Evolutionary conservation across 2,888 invertebrate genomes (phyloP).

Genomic region (Amiota minor): DNA sequence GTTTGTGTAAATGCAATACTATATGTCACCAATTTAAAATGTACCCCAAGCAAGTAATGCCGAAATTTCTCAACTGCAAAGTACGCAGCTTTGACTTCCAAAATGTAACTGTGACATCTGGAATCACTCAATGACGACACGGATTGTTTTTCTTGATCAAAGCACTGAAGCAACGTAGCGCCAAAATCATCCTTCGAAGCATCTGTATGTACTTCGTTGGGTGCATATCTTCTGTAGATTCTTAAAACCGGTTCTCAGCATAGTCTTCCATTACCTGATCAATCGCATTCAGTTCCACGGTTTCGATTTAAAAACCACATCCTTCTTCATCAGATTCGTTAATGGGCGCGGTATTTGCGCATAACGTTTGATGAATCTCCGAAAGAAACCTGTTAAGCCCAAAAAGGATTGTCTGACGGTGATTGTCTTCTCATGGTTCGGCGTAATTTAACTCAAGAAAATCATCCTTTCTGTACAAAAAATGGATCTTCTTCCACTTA

Average conservation of each 20-base stretch:
- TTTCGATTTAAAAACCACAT: conserved; percentile 1
- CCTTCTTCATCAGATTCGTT: not conserved
- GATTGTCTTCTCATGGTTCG: not conserved
- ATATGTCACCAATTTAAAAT: too few species aligned
- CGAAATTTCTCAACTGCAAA: too few species aligned
- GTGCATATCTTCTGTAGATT: conserved; percentile 36
- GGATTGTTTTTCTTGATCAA: too few species aligned
- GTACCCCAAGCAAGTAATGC: too few species aligned
- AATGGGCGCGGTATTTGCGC: not conserved
- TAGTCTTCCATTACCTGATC: conserved; percentile 22
- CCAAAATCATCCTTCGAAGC: too few species aligned
- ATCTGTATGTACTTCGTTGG: conserved; percentile 22
- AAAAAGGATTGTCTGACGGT: not conserved
- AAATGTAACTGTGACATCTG: too few species aligned
- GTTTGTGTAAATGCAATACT: too few species aligned
- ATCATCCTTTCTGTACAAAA: not conserved
- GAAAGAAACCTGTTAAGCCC: not conserved
- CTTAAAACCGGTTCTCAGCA: conserved; percentile 9
- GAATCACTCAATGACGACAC: too few species aligned
- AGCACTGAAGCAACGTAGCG: too few species aligned
- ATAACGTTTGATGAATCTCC: not conserved
- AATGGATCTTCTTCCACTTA: not conserved
- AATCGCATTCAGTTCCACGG: conserved; percentile 6
- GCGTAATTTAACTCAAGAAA: not conserved
- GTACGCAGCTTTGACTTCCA: too few species aligned